A percentile compares a stretch with the other conserved stretches of the same genome.
Conservation (phyloP, 1,140 invertebrate genomes). For the Hesperophylax magnus region DNA sequence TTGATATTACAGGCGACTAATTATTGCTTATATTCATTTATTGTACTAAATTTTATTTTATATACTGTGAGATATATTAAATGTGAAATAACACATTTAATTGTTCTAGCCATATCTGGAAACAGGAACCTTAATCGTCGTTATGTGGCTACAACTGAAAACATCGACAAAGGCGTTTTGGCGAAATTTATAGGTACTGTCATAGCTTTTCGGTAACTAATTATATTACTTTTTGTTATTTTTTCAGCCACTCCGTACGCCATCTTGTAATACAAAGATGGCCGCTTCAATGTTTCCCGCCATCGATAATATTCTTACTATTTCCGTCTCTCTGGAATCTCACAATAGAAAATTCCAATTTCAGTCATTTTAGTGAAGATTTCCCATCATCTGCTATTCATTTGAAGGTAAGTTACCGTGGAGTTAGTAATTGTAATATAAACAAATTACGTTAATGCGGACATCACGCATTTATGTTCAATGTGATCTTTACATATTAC, state of each 20-base stretch:
- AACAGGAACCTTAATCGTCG: neutral
- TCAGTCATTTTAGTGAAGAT: constrained; percentile 14
- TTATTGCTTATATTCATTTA: too few species aligned
- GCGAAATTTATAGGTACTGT: neutral
- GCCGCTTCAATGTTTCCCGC: constrained; percentile 17
- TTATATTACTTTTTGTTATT: neutral
- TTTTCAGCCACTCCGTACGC: constrained; percentile 1
- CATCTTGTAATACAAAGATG: constrained; percentile 13
- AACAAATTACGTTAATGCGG: too few species aligned
- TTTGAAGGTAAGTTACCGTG: constrained; percentile 4
- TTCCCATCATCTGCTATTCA: neutral
- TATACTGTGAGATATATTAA: too few species aligned
- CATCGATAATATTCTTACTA: neutral
- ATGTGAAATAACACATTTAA: too few species aligned
- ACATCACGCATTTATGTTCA: too few species aligned
- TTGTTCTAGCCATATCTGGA: too few species aligned
- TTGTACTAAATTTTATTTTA: too few species aligned
- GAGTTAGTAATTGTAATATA: too few species aligned
- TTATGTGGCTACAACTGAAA: neutral
- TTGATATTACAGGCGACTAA: too few species aligned
- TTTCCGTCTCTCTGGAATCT: constrained; percentile 12
- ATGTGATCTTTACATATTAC: too few species aligned
- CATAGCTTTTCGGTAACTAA: neutral
- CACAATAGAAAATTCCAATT: neutral
- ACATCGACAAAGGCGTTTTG: neutral